Evolutionary conservation across 2,113 vertebrate genomes (phyloP), one percentile per base, ranked within the genome.

Genomic region (Dromaius novaehollandiae): DNA sequence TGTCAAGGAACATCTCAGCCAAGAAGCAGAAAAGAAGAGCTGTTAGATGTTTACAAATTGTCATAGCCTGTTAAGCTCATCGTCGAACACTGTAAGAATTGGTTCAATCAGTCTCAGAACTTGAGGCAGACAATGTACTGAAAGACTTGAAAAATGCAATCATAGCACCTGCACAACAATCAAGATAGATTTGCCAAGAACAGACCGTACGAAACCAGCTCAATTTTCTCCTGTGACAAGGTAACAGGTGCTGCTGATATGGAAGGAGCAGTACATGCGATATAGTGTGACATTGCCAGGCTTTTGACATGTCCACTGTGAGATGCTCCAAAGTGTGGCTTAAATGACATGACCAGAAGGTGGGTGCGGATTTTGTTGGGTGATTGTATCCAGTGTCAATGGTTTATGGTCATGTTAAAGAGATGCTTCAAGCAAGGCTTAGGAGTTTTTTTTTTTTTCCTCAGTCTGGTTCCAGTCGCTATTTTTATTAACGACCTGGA

Each of bases 321-420:
- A 4, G 6, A 7, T 17, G 58, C 28, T 86, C 17, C 0, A 0
- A 38, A 42, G 5, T 24, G 7, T 11, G 8, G 9, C 56, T 79
- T 85, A 82, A 66, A 69, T 30, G 12, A 76, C 11, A 25, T 53
- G 38, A 26, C 38, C 18, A 60, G 64, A 66, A 88, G 1, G 12
- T 65, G 40, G 12, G 17, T 61, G 36, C 32, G 63, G 48, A 30
- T 11, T 74, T 73, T 28, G 28, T 13, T 71, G 32, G 46, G 22
- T 74, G 17, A 30, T 44, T 77, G 26, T 50, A 32, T 53, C 36
- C 4, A 2, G 22, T 53, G 53, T 51, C 40, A 26, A 7, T 82
- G 19, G 30, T 36, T 91, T 92, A 28, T 69, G 70, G 75, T 13
- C n/a, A 81, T 36, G 21, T 11, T 24, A 64, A 58, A 5, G 20